Percentiles rank a stretch among this genome's conserved stretches.
phyloP scores from a whole-genome alignment of 2,113 vertebrate species.

The Hydropotes inermis region DNA sequence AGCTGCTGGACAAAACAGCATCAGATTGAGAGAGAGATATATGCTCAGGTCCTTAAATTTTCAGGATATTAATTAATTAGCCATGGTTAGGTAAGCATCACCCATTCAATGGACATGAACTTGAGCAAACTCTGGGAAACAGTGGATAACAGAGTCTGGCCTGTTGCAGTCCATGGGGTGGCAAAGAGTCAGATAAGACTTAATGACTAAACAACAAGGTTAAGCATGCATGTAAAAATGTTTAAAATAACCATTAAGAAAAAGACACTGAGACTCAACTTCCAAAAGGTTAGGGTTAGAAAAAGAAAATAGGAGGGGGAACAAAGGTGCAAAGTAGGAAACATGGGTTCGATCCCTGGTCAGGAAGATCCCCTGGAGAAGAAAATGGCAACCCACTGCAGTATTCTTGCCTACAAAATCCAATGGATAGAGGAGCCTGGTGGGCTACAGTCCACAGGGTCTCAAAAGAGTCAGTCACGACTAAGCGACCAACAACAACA shows the following conservation, averaged over 20 bases:
- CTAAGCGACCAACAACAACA: background rate
- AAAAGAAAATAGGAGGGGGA: background rate
- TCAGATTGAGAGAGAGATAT: background rate
- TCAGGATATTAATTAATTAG: background rate
- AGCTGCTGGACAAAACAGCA: background rate
- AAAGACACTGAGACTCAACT: background rate
- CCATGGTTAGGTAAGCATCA: background rate
- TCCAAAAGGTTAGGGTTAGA: background rate
- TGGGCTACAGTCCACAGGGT: background rate
- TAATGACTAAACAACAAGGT: background rate
- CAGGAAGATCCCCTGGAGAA: background rate
- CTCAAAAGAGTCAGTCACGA: background rate
- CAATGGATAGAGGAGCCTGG: background rate
- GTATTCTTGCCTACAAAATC: background rate
- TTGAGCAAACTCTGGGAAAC: background rate
- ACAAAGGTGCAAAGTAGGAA: background rate
- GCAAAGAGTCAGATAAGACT: background rate
- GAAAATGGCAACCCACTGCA: background rate
- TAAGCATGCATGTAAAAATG: background rate
- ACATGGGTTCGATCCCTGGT: background rate
- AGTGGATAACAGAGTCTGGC: background rate
- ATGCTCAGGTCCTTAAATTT: background rate
- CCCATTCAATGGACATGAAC: background rate
- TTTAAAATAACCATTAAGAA: background rate
- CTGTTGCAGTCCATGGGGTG: background rate